phyloP scores from a whole-genome alignment of 2,113 vertebrate genomes.

The Pomatostomus ruficeps region DNA sequence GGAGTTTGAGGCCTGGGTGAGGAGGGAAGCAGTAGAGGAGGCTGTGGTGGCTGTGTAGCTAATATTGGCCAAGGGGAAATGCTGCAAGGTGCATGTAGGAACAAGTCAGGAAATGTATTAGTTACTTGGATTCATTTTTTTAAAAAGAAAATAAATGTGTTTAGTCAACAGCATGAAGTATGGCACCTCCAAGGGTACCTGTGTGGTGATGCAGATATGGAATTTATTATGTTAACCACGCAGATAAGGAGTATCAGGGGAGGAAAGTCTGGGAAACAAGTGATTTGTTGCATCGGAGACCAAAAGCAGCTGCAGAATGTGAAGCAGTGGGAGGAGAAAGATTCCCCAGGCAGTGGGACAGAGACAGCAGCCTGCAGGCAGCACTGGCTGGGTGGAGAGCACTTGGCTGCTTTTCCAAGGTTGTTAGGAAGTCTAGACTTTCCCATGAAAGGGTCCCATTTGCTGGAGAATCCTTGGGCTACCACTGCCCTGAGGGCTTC shows the following conservation, averaged over 20 bases:
- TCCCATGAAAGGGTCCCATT: constrained; percentile 18
- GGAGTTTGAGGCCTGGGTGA: background rate
- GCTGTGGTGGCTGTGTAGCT: background rate
- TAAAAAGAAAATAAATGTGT: background rate
- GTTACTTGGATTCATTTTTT: background rate
- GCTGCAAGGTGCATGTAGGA: background rate
- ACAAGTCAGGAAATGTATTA: background rate
- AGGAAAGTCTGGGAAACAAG: background rate
- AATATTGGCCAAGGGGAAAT: background rate
- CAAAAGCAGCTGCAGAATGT: background rate
- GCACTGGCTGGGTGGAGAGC: background rate
- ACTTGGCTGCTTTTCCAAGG: constrained; percentile 33
- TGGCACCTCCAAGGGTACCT: background rate
- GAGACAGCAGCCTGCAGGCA: background rate
- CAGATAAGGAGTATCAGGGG: background rate
- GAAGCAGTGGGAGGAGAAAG: background rate
- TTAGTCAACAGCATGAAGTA: background rate
- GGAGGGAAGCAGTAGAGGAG: background rate
- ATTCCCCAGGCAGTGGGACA: constrained; percentile 18
- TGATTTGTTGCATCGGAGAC: background rate
- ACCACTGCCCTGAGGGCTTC: background rate
- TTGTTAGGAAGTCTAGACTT: constrained; percentile 57
- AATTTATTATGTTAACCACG: background rate
- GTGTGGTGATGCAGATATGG: background rate
- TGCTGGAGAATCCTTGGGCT: constrained; percentile 34